Evolutionary conservation across 2,797 vertebrate genomes (phyloP), one percentile per base, ranked within the genome.

Genomic region (Anguilla pacifica): DNA sequence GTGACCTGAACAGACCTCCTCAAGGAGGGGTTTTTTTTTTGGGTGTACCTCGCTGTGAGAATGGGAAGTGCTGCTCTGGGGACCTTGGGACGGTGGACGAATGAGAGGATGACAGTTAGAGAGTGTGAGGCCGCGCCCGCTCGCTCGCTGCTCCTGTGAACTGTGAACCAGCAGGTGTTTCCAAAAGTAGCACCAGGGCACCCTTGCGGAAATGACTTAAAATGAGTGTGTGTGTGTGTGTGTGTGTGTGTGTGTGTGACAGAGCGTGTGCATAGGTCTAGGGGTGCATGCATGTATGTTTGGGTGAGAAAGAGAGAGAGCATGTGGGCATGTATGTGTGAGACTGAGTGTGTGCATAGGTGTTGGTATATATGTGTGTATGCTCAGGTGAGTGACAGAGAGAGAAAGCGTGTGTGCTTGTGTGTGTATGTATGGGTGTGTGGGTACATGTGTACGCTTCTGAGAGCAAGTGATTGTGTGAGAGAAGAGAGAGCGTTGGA

Each of bases 131-230:
- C 74, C 43, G 57, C 15, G 15, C 55, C 35, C 51, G 28, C 53
- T 86, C 67, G 85, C 46, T 57, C n/a, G 31, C 85, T 86, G 35
- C 74, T 77, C 10, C n/a, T 86, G 53, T 86, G 53, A 35, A 57
- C 85, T 77, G 28, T 86, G 70, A 35, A 79, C 72, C 9, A n/a
- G 25, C 25, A 25, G 67, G 4, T 70, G 25, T 35, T 35, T 35
- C 35, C 10, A 35, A 74, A 2, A 28, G n/a, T 2, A 35, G 11
- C 70, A 35, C 6, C 70, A 31, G 7, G 31, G 28, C n/a, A 31
- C 22, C 28, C n/a, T n/a, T 3, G 28, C 28, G 10, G 28, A 72
- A 72, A 31, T 28, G 10, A 1, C n/a, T 7, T 28, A 31, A 35
- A 72, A 64, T 15, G 17, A 64, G 22, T 67, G 13, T 61, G 59